These are phyloP conservation scores for Drosophila sulfurigaster DNA, from an alignment of 1,140 invertebrate species.

Conservation along the genomic window DNA sequence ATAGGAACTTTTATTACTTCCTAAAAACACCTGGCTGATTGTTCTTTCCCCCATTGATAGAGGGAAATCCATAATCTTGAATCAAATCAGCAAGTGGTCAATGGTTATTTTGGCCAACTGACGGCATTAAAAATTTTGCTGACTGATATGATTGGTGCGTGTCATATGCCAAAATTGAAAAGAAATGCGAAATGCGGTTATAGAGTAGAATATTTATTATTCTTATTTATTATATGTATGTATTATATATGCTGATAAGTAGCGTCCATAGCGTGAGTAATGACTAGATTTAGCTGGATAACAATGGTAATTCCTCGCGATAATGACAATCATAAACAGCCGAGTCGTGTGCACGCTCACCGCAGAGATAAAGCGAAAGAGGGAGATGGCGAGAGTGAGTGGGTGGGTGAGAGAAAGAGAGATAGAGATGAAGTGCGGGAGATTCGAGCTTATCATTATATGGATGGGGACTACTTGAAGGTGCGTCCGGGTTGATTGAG, in stretches of 20 bases:
- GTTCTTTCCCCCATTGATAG: neutral
- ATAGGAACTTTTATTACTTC: neutral
- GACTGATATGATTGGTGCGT: constrained; percentile 46
- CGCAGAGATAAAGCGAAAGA: neutral
- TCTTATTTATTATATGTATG: constrained; percentile 26
- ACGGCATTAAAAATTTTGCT: constrained; percentile 52
- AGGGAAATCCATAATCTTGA: constrained; percentile 6
- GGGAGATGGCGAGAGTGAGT: neutral
- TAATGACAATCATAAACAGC: constrained; percentile 73
- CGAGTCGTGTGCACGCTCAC: constrained; percentile 37
- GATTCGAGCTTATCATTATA: constrained; percentile 22
- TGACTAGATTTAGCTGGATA: constrained; percentile 78
- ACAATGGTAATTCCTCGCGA: constrained; percentile 79
- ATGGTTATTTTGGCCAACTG: constrained; percentile 65
- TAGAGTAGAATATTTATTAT: constrained; percentile 9
- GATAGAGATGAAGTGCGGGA: neutral
- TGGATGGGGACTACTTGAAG: constrained; percentile 1
- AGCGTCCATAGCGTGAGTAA: constrained; percentile 59
- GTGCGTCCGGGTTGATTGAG: constrained; percentile 21
- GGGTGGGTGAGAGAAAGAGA: neutral
- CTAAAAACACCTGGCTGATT: neutral
- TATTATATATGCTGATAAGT: constrained; percentile 24
- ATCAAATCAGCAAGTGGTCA: constrained; percentile 28
- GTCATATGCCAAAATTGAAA: constrained; percentile 35
- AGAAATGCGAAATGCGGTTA: constrained; percentile 7